These are phyloP conservation scores for Parambassis ranga DNA, from an alignment of 2,797 vertebrate species.

Conservation along the genomic window DNA sequence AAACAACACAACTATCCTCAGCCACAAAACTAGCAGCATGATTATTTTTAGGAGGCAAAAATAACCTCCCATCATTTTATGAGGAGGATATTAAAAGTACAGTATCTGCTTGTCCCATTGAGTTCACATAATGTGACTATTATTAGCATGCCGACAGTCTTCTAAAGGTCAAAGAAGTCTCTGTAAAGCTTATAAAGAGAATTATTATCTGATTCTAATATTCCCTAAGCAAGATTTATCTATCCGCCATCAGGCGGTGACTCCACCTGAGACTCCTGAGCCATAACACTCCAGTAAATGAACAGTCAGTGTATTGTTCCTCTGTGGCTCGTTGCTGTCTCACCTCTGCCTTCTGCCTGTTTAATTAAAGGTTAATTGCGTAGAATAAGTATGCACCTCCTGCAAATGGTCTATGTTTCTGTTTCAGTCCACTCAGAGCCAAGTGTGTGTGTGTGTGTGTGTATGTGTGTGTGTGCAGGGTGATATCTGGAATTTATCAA, in stretches of 20 bases:
- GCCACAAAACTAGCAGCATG: background rate
- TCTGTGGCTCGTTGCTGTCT: constrained; percentile 51
- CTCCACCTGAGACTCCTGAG: constrained; percentile 17
- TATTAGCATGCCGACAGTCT: background rate
- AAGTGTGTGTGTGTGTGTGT: no score
- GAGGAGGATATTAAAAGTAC: no score
- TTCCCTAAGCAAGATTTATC: constrained; percentile 8
- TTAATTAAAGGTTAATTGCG: constrained; percentile 83
- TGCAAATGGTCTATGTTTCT: constrained; percentile 14
- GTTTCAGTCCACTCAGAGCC: constrained; percentile 24
- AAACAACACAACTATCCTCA: no score
- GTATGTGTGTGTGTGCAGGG: background rate
- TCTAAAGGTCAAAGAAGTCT: background rate
- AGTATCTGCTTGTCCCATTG: no score
- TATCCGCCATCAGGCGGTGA: constrained; percentile 11
- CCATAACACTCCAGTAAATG: constrained; percentile 26
- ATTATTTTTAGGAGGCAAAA: background rate
- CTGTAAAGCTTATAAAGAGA: background rate
- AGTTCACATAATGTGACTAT: no score
- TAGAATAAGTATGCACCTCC: constrained; percentile 55
- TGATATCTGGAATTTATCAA: constrained; percentile 77
- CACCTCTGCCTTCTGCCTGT: constrained; percentile 60
- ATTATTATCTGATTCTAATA: constrained; percentile 20
- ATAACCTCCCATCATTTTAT: background rate
- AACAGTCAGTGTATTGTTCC: constrained; percentile 79